phyloP scores from a whole-genome alignment of 2,797 vertebrate genomes.

The Pachyuromys duprasi region DNA sequence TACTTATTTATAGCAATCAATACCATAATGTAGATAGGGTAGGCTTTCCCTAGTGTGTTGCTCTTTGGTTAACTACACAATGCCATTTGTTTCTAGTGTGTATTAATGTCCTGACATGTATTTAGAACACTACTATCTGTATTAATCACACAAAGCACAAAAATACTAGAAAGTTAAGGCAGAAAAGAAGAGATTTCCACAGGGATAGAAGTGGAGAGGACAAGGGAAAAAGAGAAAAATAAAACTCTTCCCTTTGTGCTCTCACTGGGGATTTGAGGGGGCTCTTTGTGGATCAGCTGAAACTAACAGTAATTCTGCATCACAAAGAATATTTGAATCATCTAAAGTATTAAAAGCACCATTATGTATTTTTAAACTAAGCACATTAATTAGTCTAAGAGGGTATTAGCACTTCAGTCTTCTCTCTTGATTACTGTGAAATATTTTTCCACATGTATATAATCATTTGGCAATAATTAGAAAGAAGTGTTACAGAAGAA shows the following conservation, averaged over 20 bases:
- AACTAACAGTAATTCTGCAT: slow-evolving; percentile 44
- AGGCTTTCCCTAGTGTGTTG: neutral
- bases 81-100: neutral
- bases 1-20: neutral
- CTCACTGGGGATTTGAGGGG: neutral
- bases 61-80: neutral
- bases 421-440: slow-evolving; percentile 67
- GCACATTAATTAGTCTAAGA: slow-evolving; percentile 65
- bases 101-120: neutral
- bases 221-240: neutral
- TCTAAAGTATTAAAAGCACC: neutral
- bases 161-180: neutral
- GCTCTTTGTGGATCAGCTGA: neutral
- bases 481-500: slow-evolving; percentile 48
- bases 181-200: neutral
- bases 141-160: neutral
- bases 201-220: neutral
- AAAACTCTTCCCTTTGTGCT: neutral
- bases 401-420: slow-evolving; percentile 37
- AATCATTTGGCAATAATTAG: slow-evolving; percentile 54
- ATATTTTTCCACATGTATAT: slow-evolving; percentile 38
- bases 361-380: slow-evolving; percentile 56
- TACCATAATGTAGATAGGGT: neutral
- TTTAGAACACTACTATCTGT: neutral
- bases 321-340: slow-evolving; percentile 7